Conservation (phyloP, 2,888 invertebrate genomes). For the Microplitis manilae region DNA sequence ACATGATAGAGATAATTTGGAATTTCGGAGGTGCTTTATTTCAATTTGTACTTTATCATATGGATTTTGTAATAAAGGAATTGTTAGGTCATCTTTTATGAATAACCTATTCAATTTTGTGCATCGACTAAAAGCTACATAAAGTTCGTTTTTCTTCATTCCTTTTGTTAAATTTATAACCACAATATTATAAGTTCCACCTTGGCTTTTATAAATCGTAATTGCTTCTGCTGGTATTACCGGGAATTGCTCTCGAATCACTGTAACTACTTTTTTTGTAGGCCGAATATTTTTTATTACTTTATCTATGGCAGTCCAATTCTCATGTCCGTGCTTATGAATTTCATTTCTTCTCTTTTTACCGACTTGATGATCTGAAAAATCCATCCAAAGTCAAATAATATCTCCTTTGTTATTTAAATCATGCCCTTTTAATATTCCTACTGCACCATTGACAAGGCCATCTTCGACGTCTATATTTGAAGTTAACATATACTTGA, state of each 20-base stretch:
- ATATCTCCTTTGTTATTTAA: slow-evolving; percentile 9
- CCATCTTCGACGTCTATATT: too few relatives aligned
- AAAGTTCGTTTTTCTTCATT: background rate
- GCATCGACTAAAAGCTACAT: slow-evolving; percentile 20
- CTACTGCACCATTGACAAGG: slow-evolving; percentile 31
- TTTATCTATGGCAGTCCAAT: background rate
- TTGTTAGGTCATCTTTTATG: slow-evolving; percentile 13
- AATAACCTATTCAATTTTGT: slow-evolving; percentile 26
- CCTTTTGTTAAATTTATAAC: background rate
- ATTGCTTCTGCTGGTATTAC: slow-evolving; percentile 18
- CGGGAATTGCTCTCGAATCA: slow-evolving; percentile 1
- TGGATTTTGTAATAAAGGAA: background rate
- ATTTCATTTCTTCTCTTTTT: background rate
- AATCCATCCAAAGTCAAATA: slow-evolving; percentile 42
- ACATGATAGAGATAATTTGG: background rate
- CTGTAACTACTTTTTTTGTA: background rate
- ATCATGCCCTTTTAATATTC: slow-evolving; percentile 35
- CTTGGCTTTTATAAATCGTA: slow-evolving; percentile 20
- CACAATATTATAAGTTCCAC: slow-evolving; percentile 1
- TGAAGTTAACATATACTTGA: too few relatives aligned
- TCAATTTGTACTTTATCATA: background rate
- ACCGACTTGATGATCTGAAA: slow-evolving; percentile 40
- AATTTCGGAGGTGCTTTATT: background rate
- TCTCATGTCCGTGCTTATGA: slow-evolving; percentile 14
- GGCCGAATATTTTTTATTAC: background rate